Evolutionary conservation across 2,113 vertebrate species (phyloP).

Genomic region (Semnornis frantzii): DNA sequence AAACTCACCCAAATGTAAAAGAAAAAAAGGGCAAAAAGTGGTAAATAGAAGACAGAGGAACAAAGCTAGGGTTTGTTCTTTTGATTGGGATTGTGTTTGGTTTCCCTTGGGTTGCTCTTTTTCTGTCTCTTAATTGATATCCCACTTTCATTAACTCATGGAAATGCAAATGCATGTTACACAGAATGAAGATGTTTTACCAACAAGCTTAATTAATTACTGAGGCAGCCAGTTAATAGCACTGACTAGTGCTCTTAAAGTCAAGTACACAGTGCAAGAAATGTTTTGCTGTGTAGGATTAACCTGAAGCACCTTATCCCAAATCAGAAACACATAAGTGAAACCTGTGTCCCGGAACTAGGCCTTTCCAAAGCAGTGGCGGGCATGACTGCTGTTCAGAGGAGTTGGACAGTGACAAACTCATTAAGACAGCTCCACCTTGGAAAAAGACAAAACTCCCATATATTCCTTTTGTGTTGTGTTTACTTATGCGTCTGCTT

Average conservation of each 20-base stretch:
- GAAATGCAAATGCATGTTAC: not conserved
- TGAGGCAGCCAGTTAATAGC: not conserved
- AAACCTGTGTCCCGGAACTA: not conserved
- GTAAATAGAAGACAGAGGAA: not conserved
- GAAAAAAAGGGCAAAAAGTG: not conserved
- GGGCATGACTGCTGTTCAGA: accelerated
- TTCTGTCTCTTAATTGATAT: not conserved
- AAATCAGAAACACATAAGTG: not conserved
- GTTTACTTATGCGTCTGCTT: not conserved
- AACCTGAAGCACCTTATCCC: accelerated
- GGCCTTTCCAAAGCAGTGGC: not conserved
- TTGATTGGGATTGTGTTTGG: not conserved
- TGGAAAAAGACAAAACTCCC: not conserved
- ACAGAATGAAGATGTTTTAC: conserved; percentile 20
- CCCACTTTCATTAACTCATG: not conserved
- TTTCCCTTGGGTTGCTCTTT: not conserved
- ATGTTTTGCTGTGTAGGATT: not conserved
- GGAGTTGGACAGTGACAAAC: not conserved
- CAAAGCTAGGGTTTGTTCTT: not conserved
- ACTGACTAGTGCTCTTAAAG: not conserved
- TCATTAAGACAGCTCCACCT: not conserved
- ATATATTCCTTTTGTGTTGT: not conserved
- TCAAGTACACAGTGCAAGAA: not conserved
- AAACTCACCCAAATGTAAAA: not conserved
- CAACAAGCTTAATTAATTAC: not conserved